Conservation (phyloP, 2,888 invertebrate species). For the Trichacis sp. region DNA sequence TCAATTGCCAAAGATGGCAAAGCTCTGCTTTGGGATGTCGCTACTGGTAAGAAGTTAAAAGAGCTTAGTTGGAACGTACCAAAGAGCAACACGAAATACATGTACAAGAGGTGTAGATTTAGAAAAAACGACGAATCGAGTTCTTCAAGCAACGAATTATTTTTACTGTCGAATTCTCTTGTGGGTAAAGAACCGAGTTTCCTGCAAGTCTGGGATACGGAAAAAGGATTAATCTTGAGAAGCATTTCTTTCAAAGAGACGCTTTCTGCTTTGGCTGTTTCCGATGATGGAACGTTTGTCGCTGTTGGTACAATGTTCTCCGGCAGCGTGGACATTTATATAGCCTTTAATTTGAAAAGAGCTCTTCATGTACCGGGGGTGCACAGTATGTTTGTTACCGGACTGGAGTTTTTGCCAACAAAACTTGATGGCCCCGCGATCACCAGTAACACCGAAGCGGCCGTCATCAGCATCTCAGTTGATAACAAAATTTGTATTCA, state of each 20-base stretch:
- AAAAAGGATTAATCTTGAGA: slow-evolving; percentile 73
- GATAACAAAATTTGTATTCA: slow-evolving; percentile 94
- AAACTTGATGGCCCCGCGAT: slow-evolving; percentile 79
- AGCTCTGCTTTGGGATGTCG: slow-evolving; percentile 83
- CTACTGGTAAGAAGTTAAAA: slow-evolving; percentile 75
- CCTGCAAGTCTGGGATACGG: slow-evolving; percentile 83
- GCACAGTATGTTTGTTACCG: slow-evolving; percentile 97
- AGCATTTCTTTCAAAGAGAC: slow-evolving; percentile 78
- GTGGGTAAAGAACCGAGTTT: slow-evolving; percentile 80
- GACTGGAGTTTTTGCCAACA: slow-evolving; percentile 89
- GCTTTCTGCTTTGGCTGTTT: slow-evolving; percentile 85
- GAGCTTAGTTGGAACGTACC: slow-evolving; percentile 83
- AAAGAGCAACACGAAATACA: slow-evolving; percentile 79
- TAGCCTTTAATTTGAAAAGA: slow-evolving; percentile 92
- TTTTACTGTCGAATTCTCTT: slow-evolving; percentile 84
- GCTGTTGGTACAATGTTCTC: slow-evolving; percentile 94
- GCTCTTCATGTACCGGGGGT: slow-evolving; percentile 86
- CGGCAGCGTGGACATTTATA: slow-evolving; percentile 90
- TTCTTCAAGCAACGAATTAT: slow-evolving; percentile 72
- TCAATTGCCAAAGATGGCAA: slow-evolving; percentile 91
- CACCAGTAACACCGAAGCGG: slow-evolving; percentile 83
- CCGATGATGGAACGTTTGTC: slow-evolving; percentile 92
- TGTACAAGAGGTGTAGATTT: slow-evolving; percentile 85
- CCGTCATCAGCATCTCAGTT: slow-evolving; percentile 93
- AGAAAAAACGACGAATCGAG: slow-evolving; percentile 70